Conservation (phyloP, 2,888 invertebrate genomes). For the Pseudococcus longispinus region DNA sequence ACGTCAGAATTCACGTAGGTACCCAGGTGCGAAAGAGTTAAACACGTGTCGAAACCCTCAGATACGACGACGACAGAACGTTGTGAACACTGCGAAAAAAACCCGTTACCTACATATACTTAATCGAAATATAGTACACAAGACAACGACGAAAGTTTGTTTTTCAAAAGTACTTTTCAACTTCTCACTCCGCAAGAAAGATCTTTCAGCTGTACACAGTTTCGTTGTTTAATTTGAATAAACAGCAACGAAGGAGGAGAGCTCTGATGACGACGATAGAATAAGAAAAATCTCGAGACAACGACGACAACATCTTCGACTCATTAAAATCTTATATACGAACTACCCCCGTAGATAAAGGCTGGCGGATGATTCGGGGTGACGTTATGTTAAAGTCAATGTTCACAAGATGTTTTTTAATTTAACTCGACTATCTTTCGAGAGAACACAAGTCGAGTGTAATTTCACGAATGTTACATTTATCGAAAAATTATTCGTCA, state of each 20-base stretch:
- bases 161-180: constrained; percentile 4
- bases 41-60: not conserved
- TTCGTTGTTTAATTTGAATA: not conserved
- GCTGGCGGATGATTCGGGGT: not conserved
- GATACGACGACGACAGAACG: not conserved
- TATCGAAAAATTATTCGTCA: constrained; percentile 31
- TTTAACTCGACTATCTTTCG: not conserved
- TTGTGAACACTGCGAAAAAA: too few relatives aligned
- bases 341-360: not conserved
- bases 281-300: not conserved
- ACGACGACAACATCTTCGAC: not conserved
- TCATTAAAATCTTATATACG: constrained; percentile 18
- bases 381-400: not conserved
- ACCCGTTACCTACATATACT: not conserved
- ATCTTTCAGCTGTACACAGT: not conserved
- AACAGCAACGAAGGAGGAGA: not conserved
- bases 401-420: constrained; percentile 31
- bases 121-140: not conserved
- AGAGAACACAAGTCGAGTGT: not conserved
- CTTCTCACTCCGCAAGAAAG: not conserved
- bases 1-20: not conserved
- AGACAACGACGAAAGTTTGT: not conserved
- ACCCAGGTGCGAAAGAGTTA: not conserved
- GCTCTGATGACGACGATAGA: not conserved
- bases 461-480: not conserved